Evolutionary conservation across 2,797 vertebrate genomes (phyloP).

Genomic region (Hemibagrus guttatus): DNA sequence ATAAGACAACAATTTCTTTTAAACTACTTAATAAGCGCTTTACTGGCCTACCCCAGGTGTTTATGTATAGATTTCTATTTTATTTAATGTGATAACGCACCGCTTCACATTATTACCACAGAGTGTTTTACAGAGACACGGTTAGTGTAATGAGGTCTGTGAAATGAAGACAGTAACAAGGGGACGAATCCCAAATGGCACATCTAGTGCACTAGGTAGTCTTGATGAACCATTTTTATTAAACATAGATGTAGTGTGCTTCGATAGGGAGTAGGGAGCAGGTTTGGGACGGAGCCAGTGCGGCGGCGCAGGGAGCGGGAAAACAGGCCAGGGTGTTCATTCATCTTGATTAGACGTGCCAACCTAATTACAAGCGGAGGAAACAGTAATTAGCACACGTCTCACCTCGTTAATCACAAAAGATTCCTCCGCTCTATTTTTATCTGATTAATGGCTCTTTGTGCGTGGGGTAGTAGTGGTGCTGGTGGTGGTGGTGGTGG

Average conservation of each 20-base stretch:
- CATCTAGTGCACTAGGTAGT: slow-evolving; percentile 5
- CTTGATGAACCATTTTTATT: background rate
- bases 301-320: slow-evolving; percentile 42
- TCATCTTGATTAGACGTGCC: slow-evolving; percentile 92
- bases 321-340: slow-evolving; percentile 84
- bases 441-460: slow-evolving; percentile 97
- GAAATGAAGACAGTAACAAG: background rate
- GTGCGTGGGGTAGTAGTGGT: slow-evolving; percentile 73
- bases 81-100: slow-evolving; percentile 5
- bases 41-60: background rate
- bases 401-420: slow-evolving; percentile 99
- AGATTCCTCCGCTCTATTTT: slow-evolving; percentile 95
- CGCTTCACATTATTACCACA: background rate
- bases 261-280: background rate
- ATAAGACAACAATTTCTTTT: background rate
- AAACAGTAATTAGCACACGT: slow-evolving; percentile 98
- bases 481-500: no score
- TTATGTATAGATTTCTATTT: background rate
- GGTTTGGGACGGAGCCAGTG: slow-evolving; percentile 33
- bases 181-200: background rate
- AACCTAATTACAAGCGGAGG: slow-evolving; percentile 97
- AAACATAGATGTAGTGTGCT: background rate
- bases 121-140: slow-evolving; percentile 9
- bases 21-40: background rate
- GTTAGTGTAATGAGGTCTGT: background rate